Conservation (phyloP, 2,113 vertebrate species). For the Pyrgilauda ruficollis region DNA sequence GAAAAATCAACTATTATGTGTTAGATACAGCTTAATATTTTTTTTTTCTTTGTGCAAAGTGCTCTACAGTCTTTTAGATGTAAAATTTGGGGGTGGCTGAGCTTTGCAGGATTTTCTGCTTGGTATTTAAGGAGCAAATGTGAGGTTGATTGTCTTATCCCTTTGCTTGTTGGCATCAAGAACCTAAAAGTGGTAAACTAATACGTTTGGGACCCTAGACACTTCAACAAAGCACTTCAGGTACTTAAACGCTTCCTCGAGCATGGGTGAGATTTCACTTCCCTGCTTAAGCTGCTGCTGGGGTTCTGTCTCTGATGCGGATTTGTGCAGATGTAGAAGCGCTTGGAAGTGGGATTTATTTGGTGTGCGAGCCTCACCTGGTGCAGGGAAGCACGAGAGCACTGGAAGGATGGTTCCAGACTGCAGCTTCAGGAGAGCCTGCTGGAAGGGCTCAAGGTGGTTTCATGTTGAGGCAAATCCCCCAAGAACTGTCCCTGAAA, state of each 20-base stretch:
- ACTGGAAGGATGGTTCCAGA: neutral
- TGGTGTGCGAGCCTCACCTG: neutral
- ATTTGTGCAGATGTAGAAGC: neutral
- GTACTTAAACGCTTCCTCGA: slow-evolving; percentile 3
- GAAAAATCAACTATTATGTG: neutral
- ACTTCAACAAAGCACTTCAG: slow-evolving; percentile 20
- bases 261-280: neutral
- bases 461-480: neutral
- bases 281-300: neutral
- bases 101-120: neutral
- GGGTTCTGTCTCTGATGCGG: neutral
- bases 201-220: neutral
- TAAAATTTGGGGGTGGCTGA: neutral
- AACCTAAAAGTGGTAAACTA: neutral
- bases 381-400: neutral
- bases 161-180: neutral
- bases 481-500: neutral
- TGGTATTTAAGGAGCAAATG: neutral
- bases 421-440: neutral
- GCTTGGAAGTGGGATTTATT: neutral
- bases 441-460: neutral
- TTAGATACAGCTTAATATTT: neutral
- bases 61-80: neutral
- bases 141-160: neutral
- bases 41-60: neutral